These are phyloP conservation scores for Mythimna loreyi DNA, from an alignment of 2,888 invertebrate species.

Conservation along the genomic window DNA sequence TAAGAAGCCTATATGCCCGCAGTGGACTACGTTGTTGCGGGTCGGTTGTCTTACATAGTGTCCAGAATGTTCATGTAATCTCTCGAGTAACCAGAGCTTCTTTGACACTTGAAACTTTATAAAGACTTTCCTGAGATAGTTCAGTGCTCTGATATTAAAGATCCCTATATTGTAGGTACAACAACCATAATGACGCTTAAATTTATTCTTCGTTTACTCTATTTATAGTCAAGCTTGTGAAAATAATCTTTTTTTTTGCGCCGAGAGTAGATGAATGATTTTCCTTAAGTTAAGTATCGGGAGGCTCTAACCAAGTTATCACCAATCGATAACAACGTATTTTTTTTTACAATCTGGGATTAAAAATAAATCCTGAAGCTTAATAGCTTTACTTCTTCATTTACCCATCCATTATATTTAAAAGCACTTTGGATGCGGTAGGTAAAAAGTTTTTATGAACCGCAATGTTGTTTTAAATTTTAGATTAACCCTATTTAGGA, in stretches of 20 bases:
- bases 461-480: conserved; percentile 39
- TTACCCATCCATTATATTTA: conserved; percentile 42
- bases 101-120: conserved; percentile 13
- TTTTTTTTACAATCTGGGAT: not conserved
- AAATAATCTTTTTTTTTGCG: too few species aligned
- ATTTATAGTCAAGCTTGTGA: not conserved
- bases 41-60: conserved; percentile 5
- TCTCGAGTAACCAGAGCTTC: conserved; percentile 9
- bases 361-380: conserved; percentile 19
- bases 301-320: not conserved
- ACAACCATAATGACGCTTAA: not conserved
- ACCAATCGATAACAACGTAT: not conserved
- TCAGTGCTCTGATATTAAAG: conserved; percentile 3
- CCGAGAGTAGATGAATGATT: not conserved
- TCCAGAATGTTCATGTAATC: conserved; percentile 6
- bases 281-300: not conserved
- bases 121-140: conserved; percentile 6
- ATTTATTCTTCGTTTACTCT: not conserved
- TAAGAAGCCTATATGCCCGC: not conserved
- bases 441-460: conserved; percentile 54
- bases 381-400: conserved; percentile 28
- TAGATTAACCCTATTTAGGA: conserved; percentile 48
- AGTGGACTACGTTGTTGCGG: conserved; percentile 19
- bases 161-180: conserved; percentile 3
- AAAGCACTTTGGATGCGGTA: conserved; percentile 31